Evolutionary conservation across 1,140 invertebrate species (phyloP), one percentile per base, ranked within the genome.

Genomic region (Phthorimaea operculella): DNA sequence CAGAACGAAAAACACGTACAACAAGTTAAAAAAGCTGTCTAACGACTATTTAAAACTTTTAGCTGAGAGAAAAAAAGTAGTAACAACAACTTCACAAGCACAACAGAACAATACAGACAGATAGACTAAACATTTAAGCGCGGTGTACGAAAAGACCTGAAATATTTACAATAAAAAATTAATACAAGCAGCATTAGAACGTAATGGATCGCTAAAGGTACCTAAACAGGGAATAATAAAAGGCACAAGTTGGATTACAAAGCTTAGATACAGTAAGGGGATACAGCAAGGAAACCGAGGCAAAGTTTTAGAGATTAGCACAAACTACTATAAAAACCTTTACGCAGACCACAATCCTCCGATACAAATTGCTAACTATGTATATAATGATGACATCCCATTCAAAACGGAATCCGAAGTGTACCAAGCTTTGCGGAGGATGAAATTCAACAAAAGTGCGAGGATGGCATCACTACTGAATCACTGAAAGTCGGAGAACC

Each of bases 91-190:
- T n/a, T n/a, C 11, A 15, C 39, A 17, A n/a, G n/a, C n/a, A 17
- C 16, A 47, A 47, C 10, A 4, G 1, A 17, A 47, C 7, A 47
- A 14, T 17, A 15, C 15, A 47, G 16, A 17, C 14, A 16, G 8
- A 47, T 47, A n/a, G 52, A 54, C 33, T 28, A 15, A 33, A n/a
- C 45, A 33, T 39, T 54, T 11, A 54, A 52, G 28, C 39, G 52
- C 4, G 47, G 44, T 15, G 47, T 54, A 11, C 3, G 52, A 28
- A 21, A 33, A 16, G 52, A 54, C 33, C 33, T 54, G 1, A 21
- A 42, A 54, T n/a, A n/a, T 21, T 33, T 54, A n/a, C 14, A 54
- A 54, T 33, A 47, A 9, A 45, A 33, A n/a, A 21, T 2, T 18
- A 4, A 17, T 52, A 15, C 16, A 52, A 52, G 12, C 16, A 16